phyloP scores from a whole-genome alignment of 2,113 vertebrate genomes.

The Coturnix japonica region DNA sequence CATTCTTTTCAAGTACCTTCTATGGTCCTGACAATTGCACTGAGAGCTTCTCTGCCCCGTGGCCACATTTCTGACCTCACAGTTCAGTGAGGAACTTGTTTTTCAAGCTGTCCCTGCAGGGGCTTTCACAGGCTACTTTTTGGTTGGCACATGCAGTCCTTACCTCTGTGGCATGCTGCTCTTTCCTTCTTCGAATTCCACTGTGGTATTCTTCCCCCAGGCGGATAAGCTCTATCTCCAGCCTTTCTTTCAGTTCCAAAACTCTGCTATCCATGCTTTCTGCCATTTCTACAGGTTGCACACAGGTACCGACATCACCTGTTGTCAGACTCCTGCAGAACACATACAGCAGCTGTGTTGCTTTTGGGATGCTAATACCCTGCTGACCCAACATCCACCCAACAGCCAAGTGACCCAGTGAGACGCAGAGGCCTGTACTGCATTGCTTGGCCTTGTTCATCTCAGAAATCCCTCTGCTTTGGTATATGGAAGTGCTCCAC shows the following conservation, averaged over 20 bases:
- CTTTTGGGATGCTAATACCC: neutral
- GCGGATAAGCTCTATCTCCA: conserved; percentile 83
- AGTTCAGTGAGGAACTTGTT: neutral
- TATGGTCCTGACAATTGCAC: neutral
- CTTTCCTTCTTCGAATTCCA: conserved; percentile 85
- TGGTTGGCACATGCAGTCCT: neutral
- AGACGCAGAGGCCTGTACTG: neutral
- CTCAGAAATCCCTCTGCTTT: neutral
- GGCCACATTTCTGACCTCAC: neutral
- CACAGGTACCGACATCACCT: conserved; percentile 17
- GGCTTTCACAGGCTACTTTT: neutral
- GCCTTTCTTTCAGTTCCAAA: conserved; percentile 82
- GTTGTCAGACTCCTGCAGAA: conserved; percentile 48
- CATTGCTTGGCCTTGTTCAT: neutral
- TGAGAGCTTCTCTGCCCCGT: neutral
- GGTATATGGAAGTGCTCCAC: neutral
- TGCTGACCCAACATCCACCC: neutral
- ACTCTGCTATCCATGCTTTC: conserved; percentile 13
- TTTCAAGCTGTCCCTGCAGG: neutral
- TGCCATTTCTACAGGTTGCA: neutral
- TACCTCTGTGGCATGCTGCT: conserved; percentile 89
- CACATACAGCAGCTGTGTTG: neutral
- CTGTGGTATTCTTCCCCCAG: conserved; percentile 81
- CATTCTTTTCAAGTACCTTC: neutral
- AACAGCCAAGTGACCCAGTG: neutral